A percentile compares a stretch with the other conserved stretches of the same genome.
These are phyloP conservation scores for Ranitomeya variabilis DNA, from an alignment of 2,113 vertebrate species.

Conservation along the genomic window DNA sequence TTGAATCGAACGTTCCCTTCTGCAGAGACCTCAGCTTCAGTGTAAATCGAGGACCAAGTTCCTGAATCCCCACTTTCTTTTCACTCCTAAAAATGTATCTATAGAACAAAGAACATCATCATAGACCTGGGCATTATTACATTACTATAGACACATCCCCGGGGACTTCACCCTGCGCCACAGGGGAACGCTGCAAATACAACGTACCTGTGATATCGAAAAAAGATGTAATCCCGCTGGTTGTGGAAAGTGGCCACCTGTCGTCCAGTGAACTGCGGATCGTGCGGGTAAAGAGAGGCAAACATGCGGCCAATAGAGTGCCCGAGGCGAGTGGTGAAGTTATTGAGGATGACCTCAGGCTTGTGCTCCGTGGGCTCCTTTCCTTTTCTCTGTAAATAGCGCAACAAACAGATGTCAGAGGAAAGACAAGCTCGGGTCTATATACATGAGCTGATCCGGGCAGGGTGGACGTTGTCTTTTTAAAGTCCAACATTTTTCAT, in stretches of 20 bases:
- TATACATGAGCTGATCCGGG: too few species aligned
- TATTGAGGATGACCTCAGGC: slow-evolving; percentile 95
- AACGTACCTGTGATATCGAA: slow-evolving; percentile 92
- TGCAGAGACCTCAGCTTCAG: slow-evolving; percentile 95
- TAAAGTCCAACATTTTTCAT: too few species aligned
- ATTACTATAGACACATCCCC: too few species aligned
- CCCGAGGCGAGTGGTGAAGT: slow-evolving; percentile 91
- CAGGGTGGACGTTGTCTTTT: too few species aligned
- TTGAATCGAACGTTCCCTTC: slow-evolving; percentile 97
- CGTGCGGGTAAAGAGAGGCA: slow-evolving; percentile 91
- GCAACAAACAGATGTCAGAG: background rate
- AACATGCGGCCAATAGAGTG: slow-evolving; percentile 90
- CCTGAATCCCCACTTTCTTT: slow-evolving; percentile 95
- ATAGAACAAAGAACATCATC: background rate
- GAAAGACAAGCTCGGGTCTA: background rate
- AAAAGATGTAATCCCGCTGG: slow-evolving; percentile 96
- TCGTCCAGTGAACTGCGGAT: slow-evolving; percentile 92
- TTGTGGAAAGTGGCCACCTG: slow-evolving; percentile 98
- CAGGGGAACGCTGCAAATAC: background rate
- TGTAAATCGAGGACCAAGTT: slow-evolving; percentile 95
- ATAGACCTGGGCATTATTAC: background rate
- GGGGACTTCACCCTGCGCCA: background rate
- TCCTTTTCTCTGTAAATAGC: slow-evolving; percentile 81
- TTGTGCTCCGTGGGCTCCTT: slow-evolving; percentile 87
- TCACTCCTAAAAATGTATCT: slow-evolving; percentile 96